Base-by-base conservation (phyloP, 2,797 vertebrate species). In the Poeciliopsis gracilis region DNA sequence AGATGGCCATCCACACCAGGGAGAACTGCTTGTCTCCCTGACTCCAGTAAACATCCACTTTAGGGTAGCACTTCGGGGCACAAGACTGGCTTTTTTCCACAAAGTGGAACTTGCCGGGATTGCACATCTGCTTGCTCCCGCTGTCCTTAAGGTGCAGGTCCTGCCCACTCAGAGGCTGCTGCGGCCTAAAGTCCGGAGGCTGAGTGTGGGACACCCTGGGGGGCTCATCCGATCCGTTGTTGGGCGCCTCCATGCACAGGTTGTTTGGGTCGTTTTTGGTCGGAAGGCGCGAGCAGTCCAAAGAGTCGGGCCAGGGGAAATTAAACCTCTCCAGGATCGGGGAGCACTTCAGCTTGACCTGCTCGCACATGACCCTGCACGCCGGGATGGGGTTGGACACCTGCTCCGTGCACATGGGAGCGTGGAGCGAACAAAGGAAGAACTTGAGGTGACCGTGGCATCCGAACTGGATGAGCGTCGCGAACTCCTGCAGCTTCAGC, bases 401-500 rank as follows among this genome's bases (percentile, higher is more conserved):
- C 91, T 99, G 97, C 94, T 99, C 98, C 0, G 98, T 98, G 96
- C 98, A 99, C 98, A 99, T 99, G 41, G 98, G 98, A 3, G 98
- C 98, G 0, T 98, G 98, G n/a, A 99, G 95, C 0, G 98, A 99
- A 87, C 98, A 99, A 76, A 99, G 96, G 87, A 99, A 99, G 82
- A 99, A 99, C 88, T 97, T 97, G 13, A 99, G 96, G 80, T 99
- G 98, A 57, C 96, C 88, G 95, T 99, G 98, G 93, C 98, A 99
- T 55, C 98, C 98, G 1, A 97, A 97, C 90, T 98, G 97, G 80
- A 99, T 98, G 82, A 99, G 94, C 0, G 98, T 97, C 0, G 97
- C 97, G 66, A 99, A 99, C 95, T 99, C 98, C 28, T 99, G 97
- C 82, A 99, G 96, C 93, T 98, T 97, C 63, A 99, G 98, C 45